Percentiles rank a stretch among this genome's conserved stretches.
phyloP scores from a whole-genome alignment of 2,888 invertebrate genomes.

The Nesidiocoris tenuis region DNA sequence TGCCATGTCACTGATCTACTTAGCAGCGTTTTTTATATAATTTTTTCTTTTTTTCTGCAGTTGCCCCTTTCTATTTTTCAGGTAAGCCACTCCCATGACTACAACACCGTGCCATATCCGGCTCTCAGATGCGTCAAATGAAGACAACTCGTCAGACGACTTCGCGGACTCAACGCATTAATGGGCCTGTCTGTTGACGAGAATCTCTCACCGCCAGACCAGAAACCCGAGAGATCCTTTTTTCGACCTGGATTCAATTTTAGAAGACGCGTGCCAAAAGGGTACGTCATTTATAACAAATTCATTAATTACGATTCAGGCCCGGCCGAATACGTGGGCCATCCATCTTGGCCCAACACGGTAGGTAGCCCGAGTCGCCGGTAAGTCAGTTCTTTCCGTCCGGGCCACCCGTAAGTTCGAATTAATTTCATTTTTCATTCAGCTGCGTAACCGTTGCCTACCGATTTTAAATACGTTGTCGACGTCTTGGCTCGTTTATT shows the following conservation, averaged over 20 bases:
- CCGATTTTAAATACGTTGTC: not conserved
- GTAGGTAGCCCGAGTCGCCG: constrained; percentile 20
- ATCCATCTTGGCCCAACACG: constrained; percentile 16
- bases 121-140: constrained; percentile 26
- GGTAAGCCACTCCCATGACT: too few species aligned
- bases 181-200: constrained; percentile 22
- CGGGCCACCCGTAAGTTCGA: constrained; percentile 20
- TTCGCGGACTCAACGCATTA: not conserved
- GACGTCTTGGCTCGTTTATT: not conserved
- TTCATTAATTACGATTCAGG: constrained; percentile 21
- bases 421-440: constrained; percentile 25
- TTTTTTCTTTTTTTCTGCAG: too few species aligned
- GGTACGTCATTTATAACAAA: constrained; percentile 20
- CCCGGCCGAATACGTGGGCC: not conserved
- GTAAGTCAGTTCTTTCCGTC: constrained; percentile 1
- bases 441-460: not conserved
- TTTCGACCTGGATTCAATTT: constrained; percentile 28
- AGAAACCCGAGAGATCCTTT: not conserved
- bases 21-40: too few species aligned
- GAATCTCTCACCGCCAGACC: constrained; percentile 5
- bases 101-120: constrained; percentile 25
- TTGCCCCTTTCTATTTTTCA: too few species aligned
- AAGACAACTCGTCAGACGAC: not conserved
- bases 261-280: constrained; percentile 23
- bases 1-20: too few species aligned